Evolutionary conservation across 2,888 invertebrate species (phyloP).

Genomic region (Cosmia trapezina): DNA sequence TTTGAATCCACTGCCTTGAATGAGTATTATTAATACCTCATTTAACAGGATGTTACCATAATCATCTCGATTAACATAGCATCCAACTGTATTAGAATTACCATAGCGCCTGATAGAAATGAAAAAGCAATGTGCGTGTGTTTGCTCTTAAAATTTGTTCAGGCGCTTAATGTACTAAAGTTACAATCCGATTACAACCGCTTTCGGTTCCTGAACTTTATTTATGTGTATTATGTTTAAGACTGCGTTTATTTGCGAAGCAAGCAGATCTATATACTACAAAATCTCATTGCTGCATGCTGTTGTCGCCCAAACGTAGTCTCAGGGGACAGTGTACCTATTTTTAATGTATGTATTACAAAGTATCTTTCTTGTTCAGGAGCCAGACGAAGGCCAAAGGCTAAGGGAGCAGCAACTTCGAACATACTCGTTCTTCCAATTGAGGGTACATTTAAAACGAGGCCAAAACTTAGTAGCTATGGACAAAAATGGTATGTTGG

Average conservation of each 20-base stretch:
- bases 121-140: conserved; percentile 2
- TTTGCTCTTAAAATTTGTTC: not conserved
- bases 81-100: not conserved
- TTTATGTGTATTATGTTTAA: not conserved
- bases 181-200: conserved; percentile 10
- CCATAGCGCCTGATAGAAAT: conserved; percentile 40
- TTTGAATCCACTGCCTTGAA: not conserved
- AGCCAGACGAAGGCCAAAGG: conserved; percentile 93
- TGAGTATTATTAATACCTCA: not conserved
- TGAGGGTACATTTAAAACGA: conserved; percentile 96
- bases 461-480: conserved; percentile 97
- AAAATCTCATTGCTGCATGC: not conserved
- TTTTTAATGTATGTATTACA: not conserved
- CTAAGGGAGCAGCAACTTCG: conserved; percentile 93
- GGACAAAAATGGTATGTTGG: conserved; percentile 97
- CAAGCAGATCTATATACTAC: not conserved
- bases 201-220: not conserved
- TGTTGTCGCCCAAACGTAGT: not conserved
- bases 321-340: no score
- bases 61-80: not conserved
- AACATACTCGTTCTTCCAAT: conserved; percentile 97
- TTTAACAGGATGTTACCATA: not conserved
- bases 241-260: not conserved
- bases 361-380: conserved; percentile 77
- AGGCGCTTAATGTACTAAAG: conserved; percentile 34